Evolutionary conservation across 2,797 vertebrate genomes (phyloP), one percentile per base, ranked within the genome.

Genomic region (Characodon lateralis): DNA sequence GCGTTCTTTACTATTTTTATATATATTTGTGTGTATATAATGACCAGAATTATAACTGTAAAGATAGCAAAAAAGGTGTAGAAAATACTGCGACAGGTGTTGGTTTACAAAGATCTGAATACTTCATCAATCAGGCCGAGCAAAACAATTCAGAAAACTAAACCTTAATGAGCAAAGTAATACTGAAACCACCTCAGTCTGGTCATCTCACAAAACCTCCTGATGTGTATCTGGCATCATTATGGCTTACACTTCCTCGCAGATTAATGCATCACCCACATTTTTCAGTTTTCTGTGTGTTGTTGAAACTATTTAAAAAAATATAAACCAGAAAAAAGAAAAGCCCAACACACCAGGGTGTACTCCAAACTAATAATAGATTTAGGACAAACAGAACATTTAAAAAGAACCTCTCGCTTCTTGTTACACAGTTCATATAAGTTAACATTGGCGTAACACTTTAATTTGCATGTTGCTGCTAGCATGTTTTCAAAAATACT

Each of bases 181-280:
- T 79, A 88, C 91, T 91, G 88, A 90, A 77, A 71, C 76, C 69
- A 86, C 80, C 74, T 79, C 61, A 73, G 74, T 82, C 80, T 73
- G 73, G 76, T 85, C 41, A 83, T 65, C 43, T 68, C 77, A 58
- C 46, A 39, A 31, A 48, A 51, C 48, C 80, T 81, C 73, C 53
- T 48, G 14, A 68, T 43, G 75, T 88, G 65, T 85, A 83, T 92
- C 92, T 93, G 90, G 90, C 85, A 75, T 93, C 55, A 68, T 28
- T 91, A 94, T 94, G 92, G 93, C 93, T 94, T 94, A 56, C 78
- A 69, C 86, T 92, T 91, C 91, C 91, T 89, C 90, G 87, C 89
- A 90, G 5, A 79, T 80, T 46, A 51, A 58, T n/a, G 55, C 8
- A 61, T 81, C 68, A 75, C 79, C 58, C 55, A 69, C 61, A 35